phyloP scores from a whole-genome alignment of 2,888 invertebrate genomes.

The Thereva unica region DNA sequence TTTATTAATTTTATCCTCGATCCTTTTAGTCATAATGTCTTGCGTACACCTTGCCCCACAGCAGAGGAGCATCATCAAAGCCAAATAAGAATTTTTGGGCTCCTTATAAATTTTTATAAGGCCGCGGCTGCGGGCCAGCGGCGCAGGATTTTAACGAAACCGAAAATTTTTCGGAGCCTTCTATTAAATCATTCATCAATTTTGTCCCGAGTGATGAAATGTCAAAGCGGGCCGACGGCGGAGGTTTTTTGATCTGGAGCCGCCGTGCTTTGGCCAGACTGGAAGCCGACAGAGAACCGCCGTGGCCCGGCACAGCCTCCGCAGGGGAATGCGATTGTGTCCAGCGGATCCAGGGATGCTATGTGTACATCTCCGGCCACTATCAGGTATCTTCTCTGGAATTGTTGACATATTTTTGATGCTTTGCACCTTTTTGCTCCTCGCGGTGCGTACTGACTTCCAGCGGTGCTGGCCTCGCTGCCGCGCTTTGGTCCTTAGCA shows the following conservation, averaged over 20 bases:
- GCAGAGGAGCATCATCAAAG: conserved; percentile 8
- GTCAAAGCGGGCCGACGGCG: conserved; percentile 41
- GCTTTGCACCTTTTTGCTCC: conserved; percentile 41
- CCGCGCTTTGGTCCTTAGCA: not conserved
- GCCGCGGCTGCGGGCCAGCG: not conserved
- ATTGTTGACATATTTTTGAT: conserved; percentile 43
- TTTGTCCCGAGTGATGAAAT: conserved; percentile 43
- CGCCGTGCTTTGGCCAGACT: conserved; percentile 19
- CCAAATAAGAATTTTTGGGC: conserved; percentile 38
- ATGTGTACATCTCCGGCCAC: conserved; percentile 19
- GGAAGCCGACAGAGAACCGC: not conserved
- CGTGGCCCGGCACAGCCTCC: not conserved
- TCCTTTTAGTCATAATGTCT: not conserved
- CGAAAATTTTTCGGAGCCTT: conserved; percentile 40
- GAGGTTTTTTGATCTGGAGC: conserved; percentile 42
- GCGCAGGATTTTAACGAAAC: conserved; percentile 36
- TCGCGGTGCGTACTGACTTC: conserved; percentile 2
- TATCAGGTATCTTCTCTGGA: conserved; percentile 39
- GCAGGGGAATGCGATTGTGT: conserved; percentile 6
- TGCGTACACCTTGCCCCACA: conserved; percentile 32
- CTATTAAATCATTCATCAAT: conserved; percentile 44
- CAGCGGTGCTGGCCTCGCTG: not conserved
- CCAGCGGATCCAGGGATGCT: not conserved
- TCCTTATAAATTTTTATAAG: conserved; percentile 42
- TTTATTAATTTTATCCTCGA: no score